These are phyloP conservation scores for Drosophila histrio DNA, from an alignment of 2,888 invertebrate genomes.

Conservation along the genomic window DNA sequence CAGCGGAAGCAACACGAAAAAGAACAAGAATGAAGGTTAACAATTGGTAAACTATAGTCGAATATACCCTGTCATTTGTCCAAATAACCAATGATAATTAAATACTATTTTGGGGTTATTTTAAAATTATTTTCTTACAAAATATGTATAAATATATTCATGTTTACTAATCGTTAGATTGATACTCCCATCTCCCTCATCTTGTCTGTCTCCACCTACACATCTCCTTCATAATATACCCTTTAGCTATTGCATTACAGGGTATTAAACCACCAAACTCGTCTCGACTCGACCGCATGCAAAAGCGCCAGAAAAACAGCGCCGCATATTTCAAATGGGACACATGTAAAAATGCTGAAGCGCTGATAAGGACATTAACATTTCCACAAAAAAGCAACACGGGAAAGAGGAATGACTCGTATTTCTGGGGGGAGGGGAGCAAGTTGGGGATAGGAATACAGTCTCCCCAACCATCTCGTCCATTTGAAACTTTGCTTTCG, in stretches of 20 bases:
- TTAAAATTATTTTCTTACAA: too few relatives aligned
- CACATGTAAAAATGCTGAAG: conserved; percentile 78
- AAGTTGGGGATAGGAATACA: conserved; percentile 1
- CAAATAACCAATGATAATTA: too few relatives aligned
- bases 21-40: conserved; percentile 24
- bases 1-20: conserved; percentile 68
- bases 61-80: conserved; percentile 39
- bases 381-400: conserved; percentile 65
- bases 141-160: too few relatives aligned
- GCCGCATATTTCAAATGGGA: conserved; percentile 77
- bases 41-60: not conserved
- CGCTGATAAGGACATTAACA: conserved; percentile 80
- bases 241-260: not conserved
- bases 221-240: too few relatives aligned
- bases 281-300: conserved; percentile 60
- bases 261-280: conserved; percentile 54
- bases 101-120: too few relatives aligned
- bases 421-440: not conserved
- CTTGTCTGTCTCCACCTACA: too few relatives aligned
- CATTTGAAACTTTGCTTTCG: conserved; percentile 55
- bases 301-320: conserved; percentile 75
- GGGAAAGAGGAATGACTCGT: not conserved
- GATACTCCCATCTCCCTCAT: too few relatives aligned
- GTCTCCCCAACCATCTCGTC: conserved; percentile 18
- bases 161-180: too few relatives aligned